Evolutionary conservation across 2,888 invertebrate species (phyloP).

Genomic region (Tetranychus piercei): DNA sequence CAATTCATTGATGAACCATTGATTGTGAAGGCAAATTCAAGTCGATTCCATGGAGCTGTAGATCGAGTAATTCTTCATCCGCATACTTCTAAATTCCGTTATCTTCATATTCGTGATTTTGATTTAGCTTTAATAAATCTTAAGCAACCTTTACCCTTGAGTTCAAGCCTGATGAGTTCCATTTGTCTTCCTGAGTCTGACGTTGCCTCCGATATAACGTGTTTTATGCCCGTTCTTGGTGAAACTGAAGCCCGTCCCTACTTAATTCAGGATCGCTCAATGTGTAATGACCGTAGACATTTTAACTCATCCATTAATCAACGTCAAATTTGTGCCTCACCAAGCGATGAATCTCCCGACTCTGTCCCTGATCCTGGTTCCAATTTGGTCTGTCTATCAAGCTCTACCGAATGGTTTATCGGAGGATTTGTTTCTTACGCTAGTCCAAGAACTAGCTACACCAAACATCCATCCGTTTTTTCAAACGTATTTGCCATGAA

Average conservation of each 20-base stretch:
- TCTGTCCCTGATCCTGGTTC: constrained; percentile 27
- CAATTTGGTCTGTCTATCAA: constrained; percentile 42
- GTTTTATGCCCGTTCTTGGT: constrained; percentile 24
- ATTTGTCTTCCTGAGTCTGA: constrained; percentile 40
- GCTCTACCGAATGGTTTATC: constrained; percentile 25
- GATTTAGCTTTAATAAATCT: constrained; percentile 43
- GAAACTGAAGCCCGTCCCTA: constrained; percentile 23
- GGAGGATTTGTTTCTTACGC: constrained; percentile 26
- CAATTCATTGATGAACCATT: background rate
- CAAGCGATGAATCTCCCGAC: constrained; percentile 3
- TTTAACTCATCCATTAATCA: constrained; percentile 42
- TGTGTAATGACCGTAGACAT: constrained; percentile 45
- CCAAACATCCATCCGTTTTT: constrained; percentile 26
- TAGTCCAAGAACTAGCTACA: constrained; percentile 18
- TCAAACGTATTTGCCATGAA: constrained; percentile 22
- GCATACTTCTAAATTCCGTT: constrained; percentile 27
- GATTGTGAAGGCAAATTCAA: background rate
- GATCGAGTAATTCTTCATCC: constrained; percentile 24
- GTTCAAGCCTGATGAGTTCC: constrained; percentile 40
- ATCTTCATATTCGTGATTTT: constrained; percentile 32
- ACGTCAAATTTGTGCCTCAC: constrained; percentile 41
- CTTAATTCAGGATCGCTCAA: constrained; percentile 34
- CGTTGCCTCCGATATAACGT: constrained; percentile 33
- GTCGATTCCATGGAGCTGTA: background rate
- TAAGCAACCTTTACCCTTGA: constrained; percentile 37